Base-by-base conservation (phyloP, 2,888 invertebrate species). In the Drosophila austrosaltans region DNA sequence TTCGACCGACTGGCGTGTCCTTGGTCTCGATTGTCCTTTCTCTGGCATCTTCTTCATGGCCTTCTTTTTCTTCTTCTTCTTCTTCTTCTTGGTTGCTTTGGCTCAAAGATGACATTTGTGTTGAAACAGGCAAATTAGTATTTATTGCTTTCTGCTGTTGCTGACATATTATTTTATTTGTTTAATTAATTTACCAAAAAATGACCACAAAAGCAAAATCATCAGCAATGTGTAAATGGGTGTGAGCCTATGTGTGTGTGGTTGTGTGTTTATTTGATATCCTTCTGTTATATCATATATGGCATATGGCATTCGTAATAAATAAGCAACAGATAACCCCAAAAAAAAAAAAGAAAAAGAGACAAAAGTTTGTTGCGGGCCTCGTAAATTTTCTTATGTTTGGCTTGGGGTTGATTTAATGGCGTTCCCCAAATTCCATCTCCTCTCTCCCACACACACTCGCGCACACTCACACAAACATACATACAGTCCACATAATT, bases 101-200 rank as follows among this genome's bases (percentile, higher is more conserved):
- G 70, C 72, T 66, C 82, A 82, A 77, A 86, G 79, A 83, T 83
- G 88, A 88, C 86, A 86, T 84, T 86, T 83, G 81, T 87, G 87
- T 87, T 84, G 84, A 84, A 87, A 87, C 82, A 84, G 83, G 84
- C 87, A 87, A 83, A 84, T 87, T 84, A 87, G 83, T 83, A 83
- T 83, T 83, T 87, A 83, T 87, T 81, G 87, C 82, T 72, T 80
- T 79, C 69, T 77, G 74, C 77, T 87, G 83, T 68, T 82, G 76
- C 77, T 88, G 86, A 86, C 86, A 83, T 86, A 86, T 87, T 87
- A 87, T 86, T 86, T 86, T 86, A 83, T 86, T 86, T 86, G 88
- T 86, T 86, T 86, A 86, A 85, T 85, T 85, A 85, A 85, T 87
- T 87, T 85, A 75, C 79, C 79, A 77, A 82, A 73, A 82, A 73